These are phyloP conservation scores for Catalaphyllia jardinei DNA, from an alignment of 64 coral and sea anemone species.

Conservation along the genomic window DNA sequence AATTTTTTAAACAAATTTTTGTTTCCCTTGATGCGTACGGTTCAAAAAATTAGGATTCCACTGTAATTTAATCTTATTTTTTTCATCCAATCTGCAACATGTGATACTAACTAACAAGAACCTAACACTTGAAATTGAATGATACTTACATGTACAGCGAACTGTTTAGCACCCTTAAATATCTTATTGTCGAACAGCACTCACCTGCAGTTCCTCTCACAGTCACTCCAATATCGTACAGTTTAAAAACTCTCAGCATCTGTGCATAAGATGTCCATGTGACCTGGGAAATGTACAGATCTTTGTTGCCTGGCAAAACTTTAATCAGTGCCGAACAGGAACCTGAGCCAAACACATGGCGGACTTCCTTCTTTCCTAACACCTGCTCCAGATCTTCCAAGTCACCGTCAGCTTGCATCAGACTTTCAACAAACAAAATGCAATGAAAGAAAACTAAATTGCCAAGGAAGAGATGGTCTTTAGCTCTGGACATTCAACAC, in stretches of 20 bases:
- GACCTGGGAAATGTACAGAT: constrained; percentile 94
- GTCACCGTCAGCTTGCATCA: constrained; percentile 73
- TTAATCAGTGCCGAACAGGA: constrained; percentile 96
- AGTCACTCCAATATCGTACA: constrained; percentile 78
- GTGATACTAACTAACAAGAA: too few relatives aligned
- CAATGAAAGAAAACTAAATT: too few relatives aligned
- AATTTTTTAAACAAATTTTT: too few relatives aligned
- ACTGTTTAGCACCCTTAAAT: too few relatives aligned
- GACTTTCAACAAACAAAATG: constrained; percentile 39
- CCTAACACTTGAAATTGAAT: too few relatives aligned
- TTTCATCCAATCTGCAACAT: too few relatives aligned
- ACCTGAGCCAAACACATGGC: constrained; percentile 65
- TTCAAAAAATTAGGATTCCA: too few relatives aligned
- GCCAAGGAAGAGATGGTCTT: too few relatives aligned
- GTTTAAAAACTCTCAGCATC: constrained; percentile 86
- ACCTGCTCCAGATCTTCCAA: constrained; percentile 47
- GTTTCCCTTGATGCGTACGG: too few relatives aligned
- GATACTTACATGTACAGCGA: too few relatives aligned
- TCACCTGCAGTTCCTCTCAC: constrained; percentile 64
- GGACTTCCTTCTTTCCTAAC: constrained; percentile 69
- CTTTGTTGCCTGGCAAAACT: constrained; percentile 87
- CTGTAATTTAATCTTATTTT: too few relatives aligned
- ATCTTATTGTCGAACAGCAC: not conserved
- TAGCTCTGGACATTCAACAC: too few relatives aligned
- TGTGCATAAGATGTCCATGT: constrained; percentile 67